phyloP scores from a whole-genome alignment of 2,113 vertebrate species.

The Ovis aries region ARS-UI_Ramb_v3.0 NC_056070.1:47748501-47749000 shows the following conservation, averaged over 20 bases:
- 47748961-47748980: background rate
- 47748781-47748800: background rate
- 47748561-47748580: too few species aligned
- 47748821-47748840: too few species aligned
- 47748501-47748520: background rate
- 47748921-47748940: background rate
- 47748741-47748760: background rate
- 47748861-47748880: background rate
- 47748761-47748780: background rate
- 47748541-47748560: background rate
- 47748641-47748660: background rate
- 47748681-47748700: background rate
- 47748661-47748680: background rate
- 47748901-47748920: too few species aligned
- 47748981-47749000: background rate
- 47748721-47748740: background rate
- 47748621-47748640: fast-evolving
- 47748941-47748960: too few species aligned
- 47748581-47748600: too few species aligned
- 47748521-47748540: background rate
- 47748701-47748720: background rate
- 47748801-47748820: background rate
- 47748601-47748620: background rate
- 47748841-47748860: fast-evolving
- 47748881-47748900: background rate